Conservation (phyloP, 1,140 invertebrate species). For the Tetraneura akinire region DNA sequence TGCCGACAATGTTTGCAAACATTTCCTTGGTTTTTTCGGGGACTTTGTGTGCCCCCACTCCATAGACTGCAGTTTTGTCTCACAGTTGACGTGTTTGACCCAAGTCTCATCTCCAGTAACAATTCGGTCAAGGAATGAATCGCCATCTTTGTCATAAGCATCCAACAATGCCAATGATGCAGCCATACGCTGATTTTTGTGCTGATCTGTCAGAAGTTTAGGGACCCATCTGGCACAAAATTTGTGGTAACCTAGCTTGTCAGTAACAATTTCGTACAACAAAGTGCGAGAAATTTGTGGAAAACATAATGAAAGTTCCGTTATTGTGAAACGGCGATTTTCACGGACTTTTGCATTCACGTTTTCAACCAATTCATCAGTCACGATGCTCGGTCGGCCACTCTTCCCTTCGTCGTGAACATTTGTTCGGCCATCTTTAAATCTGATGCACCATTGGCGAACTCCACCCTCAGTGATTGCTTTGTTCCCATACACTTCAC, state of each 20-base stretch:
- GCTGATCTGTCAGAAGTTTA: background rate
- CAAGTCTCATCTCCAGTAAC: slow-evolving; percentile 55
- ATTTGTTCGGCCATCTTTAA: slow-evolving; percentile 16
- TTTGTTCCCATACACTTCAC: slow-evolving; percentile 1
- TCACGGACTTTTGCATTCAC: background rate
- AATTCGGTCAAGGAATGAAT: slow-evolving; percentile 28
- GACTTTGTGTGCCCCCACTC: background rate
- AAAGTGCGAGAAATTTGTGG: slow-evolving; percentile 10
- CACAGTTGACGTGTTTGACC: slow-evolving; percentile 52
- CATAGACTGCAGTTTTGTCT: slow-evolving; percentile 53
- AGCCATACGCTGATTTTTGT: background rate
- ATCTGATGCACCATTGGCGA: background rate
- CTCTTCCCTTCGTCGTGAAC: background rate
- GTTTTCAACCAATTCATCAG: background rate
- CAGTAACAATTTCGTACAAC: background rate
- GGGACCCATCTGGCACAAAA: background rate
- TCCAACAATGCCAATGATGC: background rate
- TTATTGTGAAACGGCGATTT: slow-evolving; percentile 4
- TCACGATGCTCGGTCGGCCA: background rate
- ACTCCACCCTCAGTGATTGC: background rate
- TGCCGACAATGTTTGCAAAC: background rate
- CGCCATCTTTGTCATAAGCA: background rate
- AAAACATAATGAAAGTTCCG: background rate
- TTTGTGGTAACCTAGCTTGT: background rate
- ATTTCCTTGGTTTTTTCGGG: background rate